phyloP scores from a whole-genome alignment of 2,888 invertebrate species.

The Lasioglossum vierecki region DNA sequence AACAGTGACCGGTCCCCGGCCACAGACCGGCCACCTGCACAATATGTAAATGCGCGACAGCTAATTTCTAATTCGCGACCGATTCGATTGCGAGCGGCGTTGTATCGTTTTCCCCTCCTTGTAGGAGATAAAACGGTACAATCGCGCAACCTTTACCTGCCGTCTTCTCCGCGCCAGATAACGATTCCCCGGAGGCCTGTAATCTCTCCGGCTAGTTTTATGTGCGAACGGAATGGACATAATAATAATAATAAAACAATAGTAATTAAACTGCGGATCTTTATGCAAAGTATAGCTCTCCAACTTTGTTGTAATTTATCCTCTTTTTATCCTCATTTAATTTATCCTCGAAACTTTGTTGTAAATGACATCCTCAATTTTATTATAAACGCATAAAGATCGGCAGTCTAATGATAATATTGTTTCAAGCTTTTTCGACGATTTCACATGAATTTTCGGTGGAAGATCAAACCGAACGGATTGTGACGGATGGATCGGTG shows the following conservation, averaged over 20 bases:
- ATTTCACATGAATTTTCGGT: too few species aligned
- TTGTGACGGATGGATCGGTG: constrained; percentile 18
- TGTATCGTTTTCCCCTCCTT: neutral
- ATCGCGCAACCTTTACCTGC: neutral
- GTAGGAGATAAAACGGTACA: neutral
- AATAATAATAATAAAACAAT: too few species aligned
- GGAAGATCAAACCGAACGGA: neutral
- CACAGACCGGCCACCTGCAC: constrained; percentile 67
- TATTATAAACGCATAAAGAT: too few species aligned
- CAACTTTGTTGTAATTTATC: too few species aligned
- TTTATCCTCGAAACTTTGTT: too few species aligned
- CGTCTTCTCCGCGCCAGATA: constrained; percentile 7
- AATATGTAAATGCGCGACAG: constrained; percentile 65
- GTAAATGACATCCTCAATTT: too few species aligned
- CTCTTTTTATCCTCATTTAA: too few species aligned
- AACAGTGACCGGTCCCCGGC: constrained; percentile 61
- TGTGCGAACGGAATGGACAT: neutral
- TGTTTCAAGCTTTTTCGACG: too few species aligned
- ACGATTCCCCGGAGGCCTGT: neutral
- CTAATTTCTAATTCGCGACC: constrained; percentile 72
- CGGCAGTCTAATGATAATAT: too few species aligned
- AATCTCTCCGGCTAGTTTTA: neutral
- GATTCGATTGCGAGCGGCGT: constrained; percentile 45
- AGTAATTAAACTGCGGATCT: too few species aligned
- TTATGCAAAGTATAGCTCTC: too few species aligned